Conservation (phyloP, 2,888 invertebrate genomes). For the Polydesmus complanatus region DNA sequence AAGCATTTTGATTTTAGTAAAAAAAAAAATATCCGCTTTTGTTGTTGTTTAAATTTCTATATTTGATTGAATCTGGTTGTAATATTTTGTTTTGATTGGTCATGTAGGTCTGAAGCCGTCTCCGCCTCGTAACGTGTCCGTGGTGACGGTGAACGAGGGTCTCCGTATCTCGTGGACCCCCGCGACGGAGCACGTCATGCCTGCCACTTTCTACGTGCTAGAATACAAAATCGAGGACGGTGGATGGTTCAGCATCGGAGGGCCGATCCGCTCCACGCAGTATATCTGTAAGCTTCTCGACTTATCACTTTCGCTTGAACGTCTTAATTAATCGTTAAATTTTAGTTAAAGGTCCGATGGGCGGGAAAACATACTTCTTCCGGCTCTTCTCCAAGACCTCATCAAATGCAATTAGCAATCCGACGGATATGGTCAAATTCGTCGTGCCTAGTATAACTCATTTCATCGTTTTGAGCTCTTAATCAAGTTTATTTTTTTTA, state of each 20-base stretch:
- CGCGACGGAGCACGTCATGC: slow-evolving; percentile 52
- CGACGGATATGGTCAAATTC: slow-evolving; percentile 75
- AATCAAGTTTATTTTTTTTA: background rate
- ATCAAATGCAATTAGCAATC: slow-evolving; percentile 61
- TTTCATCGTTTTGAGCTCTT: too few species aligned
- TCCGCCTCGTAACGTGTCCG: slow-evolving; percentile 76
- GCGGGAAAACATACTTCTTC: slow-evolving; percentile 82
- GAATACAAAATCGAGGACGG: slow-evolving; percentile 65
- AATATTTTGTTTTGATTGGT: background rate
- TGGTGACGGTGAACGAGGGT: slow-evolving; percentile 75
- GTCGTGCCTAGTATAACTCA: slow-evolving; percentile 58
- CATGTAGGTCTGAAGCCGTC: slow-evolving; percentile 73
- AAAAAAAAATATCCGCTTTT: too few species aligned
- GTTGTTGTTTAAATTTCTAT: too few species aligned
- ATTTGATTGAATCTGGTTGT: background rate
- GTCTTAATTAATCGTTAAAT: too few species aligned
- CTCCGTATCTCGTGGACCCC: slow-evolving; percentile 79
- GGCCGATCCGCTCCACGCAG: slow-evolving; percentile 66
- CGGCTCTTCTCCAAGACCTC: slow-evolving; percentile 76
- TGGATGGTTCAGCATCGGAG: slow-evolving; percentile 73
- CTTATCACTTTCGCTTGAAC: background rate
- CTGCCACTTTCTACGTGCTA: slow-evolving; percentile 70
- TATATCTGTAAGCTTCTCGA: slow-evolving; percentile 52
- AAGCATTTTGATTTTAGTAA: too few species aligned
- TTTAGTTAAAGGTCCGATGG: slow-evolving; percentile 77